Percentiles rank a stretch among this genome's conserved stretches.
These are phyloP conservation scores for Drosophila monieri DNA, from an alignment of 2,888 invertebrate species.

Conservation along the genomic window DNA sequence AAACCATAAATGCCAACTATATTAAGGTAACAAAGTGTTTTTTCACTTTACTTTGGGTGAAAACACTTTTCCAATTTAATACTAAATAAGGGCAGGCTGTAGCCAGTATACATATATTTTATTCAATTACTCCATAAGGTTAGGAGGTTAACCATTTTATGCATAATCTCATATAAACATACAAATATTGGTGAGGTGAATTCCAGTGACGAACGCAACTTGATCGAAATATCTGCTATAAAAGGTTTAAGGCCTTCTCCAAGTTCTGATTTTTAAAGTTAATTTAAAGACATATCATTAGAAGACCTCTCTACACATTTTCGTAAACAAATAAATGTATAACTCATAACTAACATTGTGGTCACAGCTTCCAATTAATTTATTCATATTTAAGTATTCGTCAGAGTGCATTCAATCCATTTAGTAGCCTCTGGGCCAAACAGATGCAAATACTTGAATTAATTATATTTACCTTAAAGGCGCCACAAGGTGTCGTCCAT, in stretches of 20 bases:
- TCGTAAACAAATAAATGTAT: too few relatives aligned
- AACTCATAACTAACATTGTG: background rate
- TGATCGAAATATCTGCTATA: too few relatives aligned
- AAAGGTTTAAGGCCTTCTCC: too few relatives aligned
- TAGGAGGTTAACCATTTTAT: too few relatives aligned
- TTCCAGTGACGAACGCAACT: too few relatives aligned
- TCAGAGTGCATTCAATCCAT: background rate
- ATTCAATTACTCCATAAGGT: too few relatives aligned
- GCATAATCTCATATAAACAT: too few relatives aligned
- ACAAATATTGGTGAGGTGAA: too few relatives aligned
- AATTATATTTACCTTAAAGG: background rate
- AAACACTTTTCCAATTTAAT: conserved; percentile 7
- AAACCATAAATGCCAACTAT: conserved; percentile 27
- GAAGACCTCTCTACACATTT: too few relatives aligned
- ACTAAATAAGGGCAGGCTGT: conserved; percentile 4
- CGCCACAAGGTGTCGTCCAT: background rate
- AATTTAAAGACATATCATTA: too few relatives aligned
- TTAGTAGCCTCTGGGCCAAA: background rate
- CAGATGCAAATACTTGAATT: conserved; percentile 2
- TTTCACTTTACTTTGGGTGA: background rate
- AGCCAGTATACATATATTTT: background rate
- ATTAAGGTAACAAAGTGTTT: conserved; percentile 38
- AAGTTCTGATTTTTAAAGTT: too few relatives aligned
- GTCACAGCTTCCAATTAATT: background rate
- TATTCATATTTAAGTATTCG: conserved; percentile 1